Evolutionary conservation across 2,113 vertebrate species (phyloP).

Genomic region (Diphyllodes magnificus): DNA sequence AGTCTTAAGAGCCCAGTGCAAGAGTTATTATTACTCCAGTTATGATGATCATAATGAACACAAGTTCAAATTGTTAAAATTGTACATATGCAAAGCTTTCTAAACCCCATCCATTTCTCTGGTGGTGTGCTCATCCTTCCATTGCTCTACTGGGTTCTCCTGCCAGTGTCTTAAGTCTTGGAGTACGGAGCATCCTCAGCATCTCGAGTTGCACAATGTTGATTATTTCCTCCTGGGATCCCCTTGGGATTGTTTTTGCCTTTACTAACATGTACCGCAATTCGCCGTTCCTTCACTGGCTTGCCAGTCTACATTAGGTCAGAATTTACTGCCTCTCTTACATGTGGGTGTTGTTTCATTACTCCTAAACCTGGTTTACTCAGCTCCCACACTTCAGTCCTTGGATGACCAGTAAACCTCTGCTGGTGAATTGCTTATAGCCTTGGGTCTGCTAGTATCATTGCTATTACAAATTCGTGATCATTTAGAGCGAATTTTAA

Average conservation of each 20-base stretch:
- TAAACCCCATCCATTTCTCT: neutral
- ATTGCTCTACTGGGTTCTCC: neutral
- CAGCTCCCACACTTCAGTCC: neutral
- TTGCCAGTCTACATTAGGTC: neutral
- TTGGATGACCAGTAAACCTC: neutral
- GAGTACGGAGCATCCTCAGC: neutral
- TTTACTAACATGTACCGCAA: neutral
- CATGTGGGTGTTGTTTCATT: neutral
- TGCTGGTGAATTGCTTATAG: neutral
- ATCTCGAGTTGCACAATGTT: rapidly evolving
- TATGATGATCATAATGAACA: neutral
- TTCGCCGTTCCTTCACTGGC: neutral
- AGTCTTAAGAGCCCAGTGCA: neutral
- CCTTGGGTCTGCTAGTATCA: neutral
- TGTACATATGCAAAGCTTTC: neutral
- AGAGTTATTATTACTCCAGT: neutral
- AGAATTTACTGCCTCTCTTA: neutral
- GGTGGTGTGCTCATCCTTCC: neutral
- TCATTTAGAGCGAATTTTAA: neutral
- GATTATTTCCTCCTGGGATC: neutral
- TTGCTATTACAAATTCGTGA: neutral
- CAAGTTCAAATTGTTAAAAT: neutral
- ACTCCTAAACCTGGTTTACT: neutral
- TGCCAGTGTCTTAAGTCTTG: neutral
- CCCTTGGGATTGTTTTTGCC: neutral